Percentiles rank a stretch among this genome's conserved stretches.
Conservation (phyloP, 2,888 invertebrate species). For the Amblyjoppa fuscipennis region DNA sequence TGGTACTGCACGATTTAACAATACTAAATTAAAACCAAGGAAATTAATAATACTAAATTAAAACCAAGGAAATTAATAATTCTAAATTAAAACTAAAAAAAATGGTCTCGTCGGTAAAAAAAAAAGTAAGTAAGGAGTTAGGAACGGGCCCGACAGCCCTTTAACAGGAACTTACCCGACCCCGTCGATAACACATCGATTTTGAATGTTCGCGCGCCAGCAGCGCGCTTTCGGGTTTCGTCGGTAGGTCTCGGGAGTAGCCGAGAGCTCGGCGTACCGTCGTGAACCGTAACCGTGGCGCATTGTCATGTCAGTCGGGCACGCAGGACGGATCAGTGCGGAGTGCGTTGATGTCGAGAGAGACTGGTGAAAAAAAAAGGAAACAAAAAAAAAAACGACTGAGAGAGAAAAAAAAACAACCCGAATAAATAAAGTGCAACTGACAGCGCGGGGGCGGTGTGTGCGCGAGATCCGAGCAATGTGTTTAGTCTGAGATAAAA, state of each 20-base stretch:
- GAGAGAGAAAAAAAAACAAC: not conserved
- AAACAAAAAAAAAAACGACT: not conserved
- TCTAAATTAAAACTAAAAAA: no score
- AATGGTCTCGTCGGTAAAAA: no score
- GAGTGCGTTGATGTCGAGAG: conserved; percentile 56
- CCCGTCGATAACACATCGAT: not conserved
- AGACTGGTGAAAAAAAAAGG: conserved; percentile 19
- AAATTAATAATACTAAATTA: no score
- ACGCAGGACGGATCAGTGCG: conserved; percentile 65
- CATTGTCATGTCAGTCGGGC: conserved; percentile 68
- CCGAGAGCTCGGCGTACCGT: conserved; percentile 3
- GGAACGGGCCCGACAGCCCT: not conserved
- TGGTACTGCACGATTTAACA: no score
- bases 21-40: no score
- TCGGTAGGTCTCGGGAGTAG: conserved; percentile 36
- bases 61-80: no score
- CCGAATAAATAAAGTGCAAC: conserved; percentile 33
- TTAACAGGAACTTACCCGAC: not conserved
- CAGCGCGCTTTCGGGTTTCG: conserved; percentile 7
- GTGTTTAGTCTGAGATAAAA: conserved; percentile 50
- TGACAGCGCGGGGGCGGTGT: conserved; percentile 8
- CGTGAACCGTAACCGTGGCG: conserved; percentile 36
- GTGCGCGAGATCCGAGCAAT: conserved; percentile 39
- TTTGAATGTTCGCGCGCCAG: conserved; percentile 42
- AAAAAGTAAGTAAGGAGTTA: no score